Evolutionary conservation across 2,113 vertebrate species (phyloP).

Genomic region (Platichthys flesus): DNA sequence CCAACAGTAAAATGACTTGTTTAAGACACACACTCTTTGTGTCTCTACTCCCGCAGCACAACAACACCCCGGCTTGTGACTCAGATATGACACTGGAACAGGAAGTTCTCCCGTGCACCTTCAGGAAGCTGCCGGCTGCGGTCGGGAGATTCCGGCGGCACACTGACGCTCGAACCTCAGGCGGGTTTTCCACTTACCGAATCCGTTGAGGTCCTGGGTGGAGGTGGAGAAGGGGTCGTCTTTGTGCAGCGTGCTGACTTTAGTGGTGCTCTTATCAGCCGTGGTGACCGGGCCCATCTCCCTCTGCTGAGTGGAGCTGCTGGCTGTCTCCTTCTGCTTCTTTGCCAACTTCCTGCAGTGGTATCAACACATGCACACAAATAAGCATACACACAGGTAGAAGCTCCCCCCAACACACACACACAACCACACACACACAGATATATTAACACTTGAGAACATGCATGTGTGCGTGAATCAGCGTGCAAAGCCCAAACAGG

Average conservation of each 20-base stretch:
- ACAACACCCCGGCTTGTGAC: no score
- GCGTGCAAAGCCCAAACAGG: neutral
- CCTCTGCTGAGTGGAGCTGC: slow-evolving; percentile 93
- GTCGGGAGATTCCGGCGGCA: neutral
- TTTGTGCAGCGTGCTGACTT: slow-evolving; percentile 92
- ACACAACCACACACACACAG: neutral
- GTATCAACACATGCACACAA: slow-evolving; percentile 46
- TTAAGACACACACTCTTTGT: neutral
- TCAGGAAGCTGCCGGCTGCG: neutral
- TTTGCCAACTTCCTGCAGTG: slow-evolving; percentile 94
- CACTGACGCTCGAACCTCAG: no score
- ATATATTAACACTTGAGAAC: neutral
- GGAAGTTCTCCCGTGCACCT: neutral
- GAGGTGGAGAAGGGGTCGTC: slow-evolving; percentile 96
- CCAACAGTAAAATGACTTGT: neutral
- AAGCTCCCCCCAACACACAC: neutral
- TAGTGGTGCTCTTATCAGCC: slow-evolving; percentile 89
- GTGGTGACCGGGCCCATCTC: slow-evolving; percentile 94
- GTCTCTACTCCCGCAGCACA: no score
- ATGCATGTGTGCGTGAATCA: neutral
- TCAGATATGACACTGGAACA: no score
- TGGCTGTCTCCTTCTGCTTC: slow-evolving; percentile 98
- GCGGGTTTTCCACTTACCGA: slow-evolving; percentile 86
- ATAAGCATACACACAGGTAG: neutral
- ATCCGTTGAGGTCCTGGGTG: slow-evolving; percentile 94